phyloP scores from a whole-genome alignment of 2,113 vertebrate genomes.

The Phaethornis superciliosus region DNA sequence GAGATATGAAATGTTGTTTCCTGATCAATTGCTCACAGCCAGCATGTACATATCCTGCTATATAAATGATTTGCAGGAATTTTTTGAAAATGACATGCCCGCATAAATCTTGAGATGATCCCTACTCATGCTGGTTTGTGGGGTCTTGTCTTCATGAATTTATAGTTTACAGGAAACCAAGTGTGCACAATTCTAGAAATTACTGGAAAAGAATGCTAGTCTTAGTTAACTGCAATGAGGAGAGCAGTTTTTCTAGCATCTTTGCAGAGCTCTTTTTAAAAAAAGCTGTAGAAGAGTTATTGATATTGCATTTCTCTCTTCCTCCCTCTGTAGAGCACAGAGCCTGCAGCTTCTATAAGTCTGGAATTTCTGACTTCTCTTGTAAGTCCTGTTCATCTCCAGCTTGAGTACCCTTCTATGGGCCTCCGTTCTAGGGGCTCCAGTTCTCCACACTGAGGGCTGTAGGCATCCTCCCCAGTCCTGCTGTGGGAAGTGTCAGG shows the following conservation, averaged over 20 bases:
- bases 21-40: conserved; percentile 6
- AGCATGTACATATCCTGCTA: neutral
- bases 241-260: neutral
- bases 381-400: neutral
- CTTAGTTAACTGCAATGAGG: conserved; percentile 7
- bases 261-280: neutral
- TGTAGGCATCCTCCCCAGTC: fast-evolving
- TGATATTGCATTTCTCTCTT: neutral
- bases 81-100: neutral
- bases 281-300: neutral
- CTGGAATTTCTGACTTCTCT: neutral
- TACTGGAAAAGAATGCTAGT: conserved; percentile 42
- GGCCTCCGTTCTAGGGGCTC: neutral
- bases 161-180: conserved; percentile 37
- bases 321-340: neutral
- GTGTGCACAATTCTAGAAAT: neutral
- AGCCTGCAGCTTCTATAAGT: neutral
- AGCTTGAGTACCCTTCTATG: neutral
- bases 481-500: neutral
- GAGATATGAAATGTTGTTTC: neutral
- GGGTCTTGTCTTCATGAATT: neutral
- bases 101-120: conserved; percentile 27
- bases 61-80: neutral
- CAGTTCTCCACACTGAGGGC: neutral
- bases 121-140: neutral